Evolutionary conservation across 2,888 invertebrate genomes (phyloP).

Genomic region (Amblyjoppa fuscipennis): DNA sequence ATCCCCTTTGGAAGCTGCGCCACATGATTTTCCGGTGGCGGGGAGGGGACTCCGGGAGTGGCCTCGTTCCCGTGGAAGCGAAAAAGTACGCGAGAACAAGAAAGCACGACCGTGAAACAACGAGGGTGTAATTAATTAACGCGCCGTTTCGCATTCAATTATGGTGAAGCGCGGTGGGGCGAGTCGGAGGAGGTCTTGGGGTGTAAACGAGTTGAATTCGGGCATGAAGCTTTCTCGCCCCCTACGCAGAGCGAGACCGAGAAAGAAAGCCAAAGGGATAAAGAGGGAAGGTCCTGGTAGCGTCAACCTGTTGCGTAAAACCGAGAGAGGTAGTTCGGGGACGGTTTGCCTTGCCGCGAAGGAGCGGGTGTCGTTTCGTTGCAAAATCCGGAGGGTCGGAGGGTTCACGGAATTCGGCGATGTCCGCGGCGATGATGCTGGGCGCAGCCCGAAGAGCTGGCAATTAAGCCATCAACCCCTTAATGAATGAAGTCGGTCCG

Average conservation of each 20-base stretch:
- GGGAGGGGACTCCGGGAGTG: background rate
- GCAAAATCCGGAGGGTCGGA: constrained; percentile 56
- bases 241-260: constrained; percentile 29
- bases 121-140: constrained; percentile 81
- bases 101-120: constrained; percentile 61
- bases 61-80: constrained; percentile 7
- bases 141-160: constrained; percentile 77
- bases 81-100: constrained; percentile 20
- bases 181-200: constrained; percentile 59
- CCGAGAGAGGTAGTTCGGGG: constrained; percentile 70
- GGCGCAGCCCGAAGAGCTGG: constrained; percentile 76
- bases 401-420: constrained; percentile 39
- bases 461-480: constrained; percentile 85
- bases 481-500: constrained; percentile 82
- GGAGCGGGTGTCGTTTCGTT: constrained; percentile 21
- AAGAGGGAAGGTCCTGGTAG: constrained; percentile 63
- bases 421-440: constrained; percentile 63
- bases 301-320: constrained; percentile 82
- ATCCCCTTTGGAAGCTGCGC: constrained; percentile 7
- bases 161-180: constrained; percentile 11
- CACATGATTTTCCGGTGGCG: constrained; percentile 3
- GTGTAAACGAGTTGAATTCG: constrained; percentile 80
- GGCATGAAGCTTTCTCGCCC: constrained; percentile 30
- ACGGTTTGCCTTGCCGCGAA: constrained; percentile 54
- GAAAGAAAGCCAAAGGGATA: constrained; percentile 28